Evolutionary conservation across 2,113 vertebrate species (phyloP).

Genomic region (Pollachius pollachius): DNA sequence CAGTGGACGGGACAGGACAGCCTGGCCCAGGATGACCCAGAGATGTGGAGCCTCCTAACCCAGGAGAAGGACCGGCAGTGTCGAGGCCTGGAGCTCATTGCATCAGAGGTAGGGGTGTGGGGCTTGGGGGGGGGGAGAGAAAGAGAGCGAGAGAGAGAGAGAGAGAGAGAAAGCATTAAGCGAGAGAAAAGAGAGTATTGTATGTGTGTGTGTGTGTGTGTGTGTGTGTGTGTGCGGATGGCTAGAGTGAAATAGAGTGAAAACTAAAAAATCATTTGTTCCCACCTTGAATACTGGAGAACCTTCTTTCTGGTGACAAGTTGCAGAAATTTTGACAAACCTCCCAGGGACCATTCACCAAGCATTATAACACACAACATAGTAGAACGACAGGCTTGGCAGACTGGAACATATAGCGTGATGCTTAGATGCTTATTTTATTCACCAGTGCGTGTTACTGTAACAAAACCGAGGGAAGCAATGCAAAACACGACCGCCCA

Average conservation of each 20-base stretch:
- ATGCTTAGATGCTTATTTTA: too few species aligned
- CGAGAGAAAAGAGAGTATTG: too few species aligned
- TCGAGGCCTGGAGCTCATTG: constrained; percentile 84
- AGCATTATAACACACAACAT: too few species aligned
- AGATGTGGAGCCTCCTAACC: constrained; percentile 81
- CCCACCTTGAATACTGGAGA: too few species aligned
- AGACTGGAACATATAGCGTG: too few species aligned
- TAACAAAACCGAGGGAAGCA: too few species aligned
- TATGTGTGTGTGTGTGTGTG: background rate
- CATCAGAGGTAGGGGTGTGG: constrained; percentile 76
- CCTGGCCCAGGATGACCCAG: constrained; percentile 77
- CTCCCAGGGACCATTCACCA: too few species aligned
- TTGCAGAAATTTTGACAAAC: too few species aligned
- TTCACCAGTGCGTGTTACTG: too few species aligned
- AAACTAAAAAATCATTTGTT: background rate
- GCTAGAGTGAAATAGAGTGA: background rate
- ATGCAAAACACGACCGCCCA: too few species aligned
- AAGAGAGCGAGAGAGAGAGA: background rate
- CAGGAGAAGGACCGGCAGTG: constrained; percentile 84
- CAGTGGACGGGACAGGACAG: constrained; percentile 82
- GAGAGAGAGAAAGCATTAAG: background rate
- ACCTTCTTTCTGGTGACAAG: too few species aligned
- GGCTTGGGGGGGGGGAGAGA: background rate
- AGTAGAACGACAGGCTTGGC: too few species aligned
- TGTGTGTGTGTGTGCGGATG: background rate